Percentiles rank a stretch among this genome's conserved stretches.
These are phyloP conservation scores for Exocentrus adspersus DNA, from an alignment of 2,888 invertebrate species.

Conservation along the genomic window DNA sequence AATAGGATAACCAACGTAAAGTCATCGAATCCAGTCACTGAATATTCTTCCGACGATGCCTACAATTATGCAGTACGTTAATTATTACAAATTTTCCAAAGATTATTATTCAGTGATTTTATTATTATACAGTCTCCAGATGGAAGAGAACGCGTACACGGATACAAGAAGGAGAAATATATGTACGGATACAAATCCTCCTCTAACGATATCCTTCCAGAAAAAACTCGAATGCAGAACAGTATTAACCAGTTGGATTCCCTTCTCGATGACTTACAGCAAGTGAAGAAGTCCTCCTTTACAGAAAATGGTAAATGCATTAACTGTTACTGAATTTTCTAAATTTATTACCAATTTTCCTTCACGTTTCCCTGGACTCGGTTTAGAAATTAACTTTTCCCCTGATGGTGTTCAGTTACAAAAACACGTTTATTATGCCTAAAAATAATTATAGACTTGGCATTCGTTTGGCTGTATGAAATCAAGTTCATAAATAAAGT, in stretches of 20 bases:
- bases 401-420: no score
- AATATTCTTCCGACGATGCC: slow-evolving; percentile 61
- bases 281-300: slow-evolving; percentile 59
- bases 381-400: no score
- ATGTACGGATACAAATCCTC: slow-evolving; percentile 55
- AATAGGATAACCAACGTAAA: slow-evolving; percentile 56
- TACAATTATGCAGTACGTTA: slow-evolving; percentile 58
- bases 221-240: slow-evolving; percentile 62
- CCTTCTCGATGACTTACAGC: slow-evolving; percentile 77
- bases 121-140: slow-evolving; percentile 59
- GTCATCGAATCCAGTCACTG: slow-evolving; percentile 59
- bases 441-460: background rate
- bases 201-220: slow-evolving; percentile 51
- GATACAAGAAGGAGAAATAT: slow-evolving; percentile 61
- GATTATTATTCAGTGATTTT: slow-evolving; percentile 31
- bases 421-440: no score
- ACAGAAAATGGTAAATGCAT: slow-evolving; percentile 51
- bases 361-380: no score
- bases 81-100: no score
- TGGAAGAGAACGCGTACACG: slow-evolving; percentile 58
- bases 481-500: no score
- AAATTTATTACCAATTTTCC: no score
- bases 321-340: no score
- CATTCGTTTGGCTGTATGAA: no score
- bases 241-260: slow-evolving; percentile 82